A percentile compares a stretch with the other conserved stretches of the same genome.
Evolutionary conservation across 2,113 vertebrate genomes (phyloP).

Genomic region (Macquaria australasica): DNA sequence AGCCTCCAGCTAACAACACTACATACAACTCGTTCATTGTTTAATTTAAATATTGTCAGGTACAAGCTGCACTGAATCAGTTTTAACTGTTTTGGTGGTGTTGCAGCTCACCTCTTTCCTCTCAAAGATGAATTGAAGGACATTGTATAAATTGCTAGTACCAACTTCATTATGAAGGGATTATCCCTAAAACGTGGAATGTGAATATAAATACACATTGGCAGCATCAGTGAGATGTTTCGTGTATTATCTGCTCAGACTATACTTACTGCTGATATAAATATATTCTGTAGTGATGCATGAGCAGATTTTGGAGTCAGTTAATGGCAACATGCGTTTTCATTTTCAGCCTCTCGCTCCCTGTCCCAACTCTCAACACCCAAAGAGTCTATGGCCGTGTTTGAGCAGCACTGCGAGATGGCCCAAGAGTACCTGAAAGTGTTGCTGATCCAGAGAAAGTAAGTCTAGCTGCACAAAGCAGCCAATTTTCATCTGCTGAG

Average conservation of each 20-base stretch:
- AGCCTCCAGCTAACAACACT: background rate
- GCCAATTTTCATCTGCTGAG: background rate
- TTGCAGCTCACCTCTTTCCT: background rate
- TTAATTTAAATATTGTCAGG: background rate
- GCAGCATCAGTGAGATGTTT: background rate
- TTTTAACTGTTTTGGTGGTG: background rate
- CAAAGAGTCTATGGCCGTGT: conserved; percentile 99
- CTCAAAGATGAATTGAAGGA: background rate
- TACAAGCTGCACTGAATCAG: background rate
- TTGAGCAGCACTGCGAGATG: conserved; percentile 99
- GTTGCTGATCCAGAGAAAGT: conserved; percentile 97
- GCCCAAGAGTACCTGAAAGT: conserved; percentile 99
- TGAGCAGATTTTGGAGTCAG: conserved; percentile 66
- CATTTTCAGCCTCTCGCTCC: conserved; percentile 95
- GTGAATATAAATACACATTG: background rate
- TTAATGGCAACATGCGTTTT: conserved; percentile 75
- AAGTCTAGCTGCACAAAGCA: conserved; percentile 71
- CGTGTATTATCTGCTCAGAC: conserved; percentile 74
- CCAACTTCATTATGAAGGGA: conserved; percentile 44
- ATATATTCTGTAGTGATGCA: conserved; percentile 67
- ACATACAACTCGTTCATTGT: background rate
- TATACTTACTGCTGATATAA: conserved; percentile 73
- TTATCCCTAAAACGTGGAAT: conserved; percentile 64
- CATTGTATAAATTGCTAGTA: conserved; percentile 6
- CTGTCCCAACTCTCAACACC: conserved; percentile 99